Conservation (phyloP, 2,888 invertebrate species). For the Ellobium chinense region DNA sequence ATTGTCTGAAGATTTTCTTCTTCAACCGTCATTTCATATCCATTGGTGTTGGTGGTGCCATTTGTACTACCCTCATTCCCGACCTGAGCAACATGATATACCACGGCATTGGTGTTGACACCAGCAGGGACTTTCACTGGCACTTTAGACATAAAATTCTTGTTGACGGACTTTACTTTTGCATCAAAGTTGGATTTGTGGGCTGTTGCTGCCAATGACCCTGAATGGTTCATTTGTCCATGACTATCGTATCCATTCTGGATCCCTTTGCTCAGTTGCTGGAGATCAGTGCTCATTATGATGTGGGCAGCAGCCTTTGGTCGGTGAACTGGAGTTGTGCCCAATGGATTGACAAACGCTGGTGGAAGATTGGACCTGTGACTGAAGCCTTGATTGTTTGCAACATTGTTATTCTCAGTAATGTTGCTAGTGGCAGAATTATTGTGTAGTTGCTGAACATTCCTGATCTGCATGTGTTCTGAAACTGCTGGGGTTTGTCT, state of each 20-base stretch:
- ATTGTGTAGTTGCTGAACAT: constrained; percentile 20
- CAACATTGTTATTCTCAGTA: background rate
- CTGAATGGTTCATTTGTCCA: background rate
- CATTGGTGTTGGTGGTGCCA: background rate
- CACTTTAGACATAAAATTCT: constrained; percentile 65
- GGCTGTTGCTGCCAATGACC: constrained; percentile 15
- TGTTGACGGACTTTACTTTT: constrained; percentile 62
- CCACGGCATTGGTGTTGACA: background rate
- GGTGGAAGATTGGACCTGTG: constrained; percentile 51
- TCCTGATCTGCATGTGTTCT: constrained; percentile 20
- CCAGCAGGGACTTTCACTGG: constrained; percentile 47
- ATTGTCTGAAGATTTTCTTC: background rate
- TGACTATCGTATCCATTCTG: background rate
- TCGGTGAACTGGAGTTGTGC: constrained; percentile 56
- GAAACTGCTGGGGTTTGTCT: constrained; percentile 29
- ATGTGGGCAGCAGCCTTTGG: constrained; percentile 74
- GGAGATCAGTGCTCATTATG: constrained; percentile 52
- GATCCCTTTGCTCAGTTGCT: background rate
- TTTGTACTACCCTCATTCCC: background rate
- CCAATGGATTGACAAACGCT: constrained; percentile 6
- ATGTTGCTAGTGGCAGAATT: background rate
- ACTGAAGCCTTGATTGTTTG: background rate
- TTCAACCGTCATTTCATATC: background rate
- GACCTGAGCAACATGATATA: constrained; percentile 25
- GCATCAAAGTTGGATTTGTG: constrained; percentile 49